Evolutionary conservation across 2,113 vertebrate species (phyloP).

Genomic region (Menura novaehollandiae): DNA sequence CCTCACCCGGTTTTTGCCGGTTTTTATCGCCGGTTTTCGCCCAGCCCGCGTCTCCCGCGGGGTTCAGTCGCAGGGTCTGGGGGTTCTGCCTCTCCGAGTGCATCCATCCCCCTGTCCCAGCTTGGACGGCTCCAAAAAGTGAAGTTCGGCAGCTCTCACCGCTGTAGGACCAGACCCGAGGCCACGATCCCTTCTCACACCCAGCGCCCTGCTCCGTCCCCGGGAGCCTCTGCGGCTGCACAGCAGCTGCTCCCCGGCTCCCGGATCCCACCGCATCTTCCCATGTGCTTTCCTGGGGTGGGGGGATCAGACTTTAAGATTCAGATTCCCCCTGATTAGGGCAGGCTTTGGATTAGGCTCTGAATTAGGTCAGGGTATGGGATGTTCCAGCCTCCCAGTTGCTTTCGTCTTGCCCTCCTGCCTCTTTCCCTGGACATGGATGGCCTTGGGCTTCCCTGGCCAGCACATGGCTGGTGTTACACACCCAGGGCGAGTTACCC

Average conservation of each 20-base stretch:
- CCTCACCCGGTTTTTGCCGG: background rate
- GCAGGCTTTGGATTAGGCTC: constrained; percentile 12
- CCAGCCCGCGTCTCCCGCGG: background rate
- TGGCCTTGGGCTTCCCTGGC: background rate
- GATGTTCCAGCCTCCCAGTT: background rate
- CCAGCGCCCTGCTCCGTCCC: fast-evolving
- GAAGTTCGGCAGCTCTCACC: background rate
- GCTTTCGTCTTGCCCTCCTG: background rate
- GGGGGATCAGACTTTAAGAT: background rate
- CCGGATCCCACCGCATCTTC: background rate
- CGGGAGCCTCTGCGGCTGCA: fast-evolving
- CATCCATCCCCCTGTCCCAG: background rate
- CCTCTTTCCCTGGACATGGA: fast-evolving
- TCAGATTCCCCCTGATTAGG: background rate
- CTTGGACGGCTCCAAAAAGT: background rate
- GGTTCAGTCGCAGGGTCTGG: fast-evolving
- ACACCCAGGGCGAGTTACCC: fast-evolving
- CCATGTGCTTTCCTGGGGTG: background rate
- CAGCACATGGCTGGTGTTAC: background rate
- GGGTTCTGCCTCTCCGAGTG: background rate
- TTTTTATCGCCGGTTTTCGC: background rate
- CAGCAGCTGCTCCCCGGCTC: background rate
- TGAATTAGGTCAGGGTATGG: constrained; percentile 15
- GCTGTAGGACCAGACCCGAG: fast-evolving
- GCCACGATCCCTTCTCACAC: fast-evolving